Percentiles rank a stretch among this genome's conserved stretches.
These are phyloP conservation scores for Oedothorax gibbosus DNA, from an alignment of 1,140 invertebrate genomes.

Conservation along the genomic window DNA sequence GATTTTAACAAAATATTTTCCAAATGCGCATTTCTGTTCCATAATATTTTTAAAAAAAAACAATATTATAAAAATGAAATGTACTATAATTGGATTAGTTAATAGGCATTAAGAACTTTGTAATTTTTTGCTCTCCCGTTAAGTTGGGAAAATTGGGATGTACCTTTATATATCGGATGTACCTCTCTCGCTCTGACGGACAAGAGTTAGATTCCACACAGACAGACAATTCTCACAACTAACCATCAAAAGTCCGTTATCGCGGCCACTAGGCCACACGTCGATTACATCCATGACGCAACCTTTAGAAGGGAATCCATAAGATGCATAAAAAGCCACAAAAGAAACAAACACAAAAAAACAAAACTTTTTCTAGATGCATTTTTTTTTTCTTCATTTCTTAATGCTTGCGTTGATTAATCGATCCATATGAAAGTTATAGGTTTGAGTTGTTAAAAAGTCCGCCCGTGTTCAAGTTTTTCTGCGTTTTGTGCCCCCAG, in stretches of 20 bases:
- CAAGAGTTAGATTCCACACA: too few species aligned
- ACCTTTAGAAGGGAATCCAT: neutral
- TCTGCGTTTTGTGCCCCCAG: neutral
- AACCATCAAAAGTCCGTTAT: constrained; percentile 12
- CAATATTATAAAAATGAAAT: too few species aligned
- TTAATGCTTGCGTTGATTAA: constrained; percentile 36
- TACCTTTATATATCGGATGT: too few species aligned
- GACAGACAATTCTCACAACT: too few species aligned
- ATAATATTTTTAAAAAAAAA: too few species aligned
- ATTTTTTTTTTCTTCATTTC: neutral
- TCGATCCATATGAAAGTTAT: constrained; percentile 6
- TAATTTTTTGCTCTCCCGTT: too few species aligned
- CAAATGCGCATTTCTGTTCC: too few species aligned
- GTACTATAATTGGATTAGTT: too few species aligned
- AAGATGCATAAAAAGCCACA: neutral
- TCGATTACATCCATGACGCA: constrained; percentile 22
- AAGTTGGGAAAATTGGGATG: too few species aligned
- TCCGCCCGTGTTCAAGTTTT: neutral
- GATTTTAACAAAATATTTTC: too few species aligned
- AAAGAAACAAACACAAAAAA: constrained; percentile 8
- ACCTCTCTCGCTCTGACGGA: too few species aligned
- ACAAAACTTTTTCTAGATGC: neutral
- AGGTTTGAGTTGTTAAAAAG: neutral
- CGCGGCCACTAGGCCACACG: constrained; percentile 44
- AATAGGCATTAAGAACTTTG: too few species aligned